Percentiles rank a stretch among this genome's conserved stretches.
These are phyloP conservation scores for Turnix velox DNA, from an alignment of 2,113 vertebrate species.

Conservation along the genomic window DNA sequence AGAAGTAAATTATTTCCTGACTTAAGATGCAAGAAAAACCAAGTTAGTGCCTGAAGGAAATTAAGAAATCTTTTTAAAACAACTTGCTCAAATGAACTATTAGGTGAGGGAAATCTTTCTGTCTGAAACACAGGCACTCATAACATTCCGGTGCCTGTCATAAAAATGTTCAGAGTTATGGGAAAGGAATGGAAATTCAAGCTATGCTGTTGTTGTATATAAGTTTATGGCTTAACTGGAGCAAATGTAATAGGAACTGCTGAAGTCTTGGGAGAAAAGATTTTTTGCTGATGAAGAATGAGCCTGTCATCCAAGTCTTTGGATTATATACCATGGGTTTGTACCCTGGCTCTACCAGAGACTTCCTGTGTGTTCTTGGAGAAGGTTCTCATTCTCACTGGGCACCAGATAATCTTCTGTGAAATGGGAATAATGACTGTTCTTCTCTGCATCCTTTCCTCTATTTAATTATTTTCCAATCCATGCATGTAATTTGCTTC, in stretches of 20 bases:
- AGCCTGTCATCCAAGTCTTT: background rate
- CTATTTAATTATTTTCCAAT: background rate
- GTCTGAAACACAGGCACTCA: background rate
- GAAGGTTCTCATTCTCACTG: background rate
- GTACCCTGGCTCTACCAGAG: background rate
- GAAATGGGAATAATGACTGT: background rate
- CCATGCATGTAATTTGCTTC: background rate
- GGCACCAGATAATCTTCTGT: background rate
- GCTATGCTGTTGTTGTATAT: background rate
- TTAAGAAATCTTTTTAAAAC: background rate
- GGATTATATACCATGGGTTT: background rate
- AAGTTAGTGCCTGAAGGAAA: background rate
- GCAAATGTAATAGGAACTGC: background rate
- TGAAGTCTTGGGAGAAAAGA: background rate
- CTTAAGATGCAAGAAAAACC: background rate
- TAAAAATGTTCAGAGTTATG: background rate
- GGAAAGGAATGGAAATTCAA: background rate
- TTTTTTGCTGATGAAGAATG: background rate
- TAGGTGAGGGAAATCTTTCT: background rate
- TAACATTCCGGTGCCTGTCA: background rate
- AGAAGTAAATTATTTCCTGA: background rate
- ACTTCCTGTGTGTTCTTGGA: background rate
- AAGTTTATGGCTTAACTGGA: background rate
- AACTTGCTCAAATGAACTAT: background rate
- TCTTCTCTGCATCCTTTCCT: background rate